A percentile compares a stretch with the other conserved stretches of the same genome.
These are phyloP conservation scores for Lepas anatifera DNA, from an alignment of 2,888 invertebrate species.

Conservation along the genomic window DNA sequence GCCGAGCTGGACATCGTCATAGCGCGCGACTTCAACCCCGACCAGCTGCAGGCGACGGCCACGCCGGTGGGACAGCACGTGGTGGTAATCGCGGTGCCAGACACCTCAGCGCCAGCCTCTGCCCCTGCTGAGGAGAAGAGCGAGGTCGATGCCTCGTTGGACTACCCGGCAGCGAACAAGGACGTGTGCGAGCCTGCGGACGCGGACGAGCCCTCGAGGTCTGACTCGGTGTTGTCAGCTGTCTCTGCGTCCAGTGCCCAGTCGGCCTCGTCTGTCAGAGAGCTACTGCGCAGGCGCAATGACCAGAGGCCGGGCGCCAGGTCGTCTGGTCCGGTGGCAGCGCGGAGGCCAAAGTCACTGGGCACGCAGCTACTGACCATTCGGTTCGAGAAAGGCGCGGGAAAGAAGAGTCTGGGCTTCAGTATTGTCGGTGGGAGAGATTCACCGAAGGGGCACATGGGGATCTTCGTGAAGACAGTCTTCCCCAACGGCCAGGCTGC, in stretches of 20 bases:
- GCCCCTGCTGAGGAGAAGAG: background rate
- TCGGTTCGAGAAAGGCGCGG: constrained; percentile 66
- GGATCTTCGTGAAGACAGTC: constrained; percentile 78
- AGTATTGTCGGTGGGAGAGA: constrained; percentile 82
- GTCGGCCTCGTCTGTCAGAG: background rate
- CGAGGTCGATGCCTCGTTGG: background rate
- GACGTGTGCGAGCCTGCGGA: constrained; percentile 19
- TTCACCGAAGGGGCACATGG: constrained; percentile 71
- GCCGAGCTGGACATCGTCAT: constrained; percentile 54
- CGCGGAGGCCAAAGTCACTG: constrained; percentile 31
- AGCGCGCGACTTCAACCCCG: constrained; percentile 36
- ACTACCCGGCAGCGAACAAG: constrained; percentile 12
- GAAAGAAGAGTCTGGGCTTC: constrained; percentile 74
- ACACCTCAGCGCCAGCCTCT: background rate
- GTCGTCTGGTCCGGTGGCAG: constrained; percentile 19
- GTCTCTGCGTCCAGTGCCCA: background rate
- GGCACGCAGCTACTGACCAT: constrained; percentile 36
- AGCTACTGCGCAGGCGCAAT: background rate
- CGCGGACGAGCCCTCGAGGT: constrained; percentile 15
- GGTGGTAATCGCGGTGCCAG: constrained; percentile 6
- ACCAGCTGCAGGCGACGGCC: background rate
- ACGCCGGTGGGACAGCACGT: background rate
- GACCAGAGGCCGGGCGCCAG: constrained; percentile 18
- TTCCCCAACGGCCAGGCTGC: constrained; percentile 75
- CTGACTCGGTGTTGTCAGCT: background rate